Base-by-base conservation (phyloP, 1,140 invertebrate genomes). In the Pachypeltis micranthus region DNA sequence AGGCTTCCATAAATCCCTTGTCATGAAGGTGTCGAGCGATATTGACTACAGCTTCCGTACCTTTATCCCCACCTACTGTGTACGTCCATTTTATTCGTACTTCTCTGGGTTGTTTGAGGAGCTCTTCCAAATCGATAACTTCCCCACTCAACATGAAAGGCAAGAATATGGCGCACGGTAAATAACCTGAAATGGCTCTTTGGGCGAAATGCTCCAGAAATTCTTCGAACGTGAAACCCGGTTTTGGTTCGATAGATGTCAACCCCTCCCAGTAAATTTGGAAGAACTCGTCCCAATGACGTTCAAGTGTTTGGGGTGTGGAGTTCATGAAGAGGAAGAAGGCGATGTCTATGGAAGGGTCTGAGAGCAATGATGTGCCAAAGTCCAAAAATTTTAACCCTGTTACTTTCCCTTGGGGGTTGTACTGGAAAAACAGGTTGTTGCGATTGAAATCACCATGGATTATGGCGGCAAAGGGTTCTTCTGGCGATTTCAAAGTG, bases 91-190 rank as follows among this genome's bases (percentile, higher is more conserved):
- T 1, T 14, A 59, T 29, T 59, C 29, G 28, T 59, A 23, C 28
- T n/a, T 59, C 28, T 3, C 16, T n/a, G 3, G 25, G 26, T 31
- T n/a, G 14, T 12, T 28, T 34, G 1, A 28, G 2, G 12, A 31
- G n/a, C 16, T 28, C 31, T 59, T 59, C 26, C 57, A 7, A 16
- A 14, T 16, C 2, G n/a, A 23, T 19, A 19, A 59, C 26, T 3
- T 31, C 54, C 19, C 29, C 28, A 23, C 61, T 19, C 31, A 69
- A 44, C 67, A 72, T 59, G 0, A 65, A 19, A 0, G 54, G 54
- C 16, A 56, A 26, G 54, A 24, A 56, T 19, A 56, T 23, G 2
- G 21, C 16, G 25, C 54, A 56, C 4, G 54, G 54, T 2, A 56
- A 24, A 24, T 56, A 56, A 2, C 54, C 54, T 19, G 2, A 56